Base-by-base conservation (phyloP, 2,888 invertebrate species). In the Tromatobia lineatoria region DNA sequence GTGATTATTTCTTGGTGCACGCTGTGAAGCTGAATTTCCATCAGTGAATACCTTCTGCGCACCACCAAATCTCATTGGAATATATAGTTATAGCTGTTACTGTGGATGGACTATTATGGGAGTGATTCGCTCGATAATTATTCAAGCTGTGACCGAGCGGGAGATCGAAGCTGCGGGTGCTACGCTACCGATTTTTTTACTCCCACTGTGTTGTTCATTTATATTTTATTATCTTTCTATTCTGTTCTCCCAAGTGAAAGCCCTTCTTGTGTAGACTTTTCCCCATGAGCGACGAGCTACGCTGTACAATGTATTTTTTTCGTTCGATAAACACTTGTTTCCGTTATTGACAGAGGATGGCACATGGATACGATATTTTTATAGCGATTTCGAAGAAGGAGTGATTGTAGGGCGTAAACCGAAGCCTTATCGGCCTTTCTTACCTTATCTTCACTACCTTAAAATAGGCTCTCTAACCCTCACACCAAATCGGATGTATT, bases 71-170 rank as follows among this genome's bases (percentile, higher is more conserved):
- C 23, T 70, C 34, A 34, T 54, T 52, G 29, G 38, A 54, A 54
- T 18, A 38, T 20, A 20, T 20, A 18, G 18, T 34, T 34, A 54
- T 64, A 34, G 70, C 7, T 50, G 20, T 13, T 15, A 54, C 20
- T 4, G 20, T 34, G 70, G 38, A 70, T 70, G 20, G 54, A 34
- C 54, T 52, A 70, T 54, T 38, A 70, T 70, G 54, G 54, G 38
- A 70, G 20, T 20, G 34, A 54, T 38, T 13, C 34, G 70, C n/a
- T 52, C 38, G 54, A 70, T 54, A 54, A 70, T 70, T 70, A 70
- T 70, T 70, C 70, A 54, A 54, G 70, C 70, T 54, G 54, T 54
- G 70, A 70, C 34, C 54, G 54, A 38, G 38, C 70, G 70, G 52
- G 52, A 54, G 38, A 54, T 54, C 70, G 54, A 70, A 38, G 34